phyloP scores from a whole-genome alignment of 2,797 vertebrate species.

The Chelidonichthys spinosus region DNA sequence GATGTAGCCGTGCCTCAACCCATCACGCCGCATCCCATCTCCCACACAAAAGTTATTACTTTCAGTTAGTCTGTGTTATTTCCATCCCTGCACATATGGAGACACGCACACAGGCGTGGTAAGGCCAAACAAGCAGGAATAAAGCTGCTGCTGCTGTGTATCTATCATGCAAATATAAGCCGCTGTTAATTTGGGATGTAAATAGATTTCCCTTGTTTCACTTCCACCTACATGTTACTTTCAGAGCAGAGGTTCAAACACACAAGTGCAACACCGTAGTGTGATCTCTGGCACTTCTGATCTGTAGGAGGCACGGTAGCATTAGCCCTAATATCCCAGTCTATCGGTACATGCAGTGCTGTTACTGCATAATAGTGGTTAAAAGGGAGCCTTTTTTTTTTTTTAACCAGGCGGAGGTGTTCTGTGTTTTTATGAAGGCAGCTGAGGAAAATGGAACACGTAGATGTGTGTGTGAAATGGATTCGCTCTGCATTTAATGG shows the following conservation, averaged over 20 bases:
- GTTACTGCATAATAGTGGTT: conserved; percentile 16
- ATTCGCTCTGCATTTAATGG: conserved; percentile 31
- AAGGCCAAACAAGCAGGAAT: conserved; percentile 16
- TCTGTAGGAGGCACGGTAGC: conserved; percentile 27
- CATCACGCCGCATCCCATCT: conserved; percentile 15
- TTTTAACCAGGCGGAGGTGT: conserved; percentile 13
- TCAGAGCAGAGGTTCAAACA: not conserved
- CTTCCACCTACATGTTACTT: not conserved
- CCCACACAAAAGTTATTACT: conserved; percentile 52
- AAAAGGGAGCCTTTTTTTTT: not conserved
- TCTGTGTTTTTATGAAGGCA: conserved; percentile 1
- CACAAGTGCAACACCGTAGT: not conserved
- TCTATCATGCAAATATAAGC: conserved; percentile 18
- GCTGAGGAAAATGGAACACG: conserved; percentile 21
- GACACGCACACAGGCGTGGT: conserved; percentile 5
- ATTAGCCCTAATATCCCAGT: conserved; percentile 23
- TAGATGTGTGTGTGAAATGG: conserved; percentile 33
- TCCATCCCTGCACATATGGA: conserved; percentile 23
- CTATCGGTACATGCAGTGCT: conserved; percentile 9
- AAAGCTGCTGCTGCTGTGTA: not conserved
- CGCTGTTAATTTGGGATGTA: conserved; percentile 38
- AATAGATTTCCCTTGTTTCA: conserved; percentile 4
- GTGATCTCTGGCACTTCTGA: conserved; percentile 23
- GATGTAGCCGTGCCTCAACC: conserved; percentile 43
- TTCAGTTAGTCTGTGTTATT: conserved; percentile 46